phyloP scores from a whole-genome alignment of 1,140 invertebrate species.

The Streblospio benedicti region DNA sequence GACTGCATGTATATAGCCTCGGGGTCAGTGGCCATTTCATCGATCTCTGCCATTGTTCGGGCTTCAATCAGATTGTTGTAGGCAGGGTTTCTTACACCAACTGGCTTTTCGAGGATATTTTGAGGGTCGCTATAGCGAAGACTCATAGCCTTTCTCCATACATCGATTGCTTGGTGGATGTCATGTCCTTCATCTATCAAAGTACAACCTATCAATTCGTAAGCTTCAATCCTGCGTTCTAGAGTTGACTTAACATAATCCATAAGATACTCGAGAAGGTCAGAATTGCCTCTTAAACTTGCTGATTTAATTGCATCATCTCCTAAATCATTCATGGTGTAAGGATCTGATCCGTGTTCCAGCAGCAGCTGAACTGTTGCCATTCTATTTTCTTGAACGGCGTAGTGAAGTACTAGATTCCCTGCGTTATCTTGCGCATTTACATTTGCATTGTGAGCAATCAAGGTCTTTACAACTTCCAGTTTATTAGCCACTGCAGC shows the following conservation, averaged over 20 bases:
- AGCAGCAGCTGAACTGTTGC: constrained; percentile 76
- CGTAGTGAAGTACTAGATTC: constrained; percentile 87
- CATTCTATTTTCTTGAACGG: constrained; percentile 76
- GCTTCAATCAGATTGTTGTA: no score
- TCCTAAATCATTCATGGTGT: constrained; percentile 63
- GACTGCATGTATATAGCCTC: constrained; percentile 74
- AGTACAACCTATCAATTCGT: constrained; percentile 74
- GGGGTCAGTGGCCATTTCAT: constrained; percentile 61
- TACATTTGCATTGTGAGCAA: constrained; percentile 71
- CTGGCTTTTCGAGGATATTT: neutral
- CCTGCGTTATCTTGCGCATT: constrained; percentile 82
- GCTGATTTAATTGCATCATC: constrained; percentile 86
- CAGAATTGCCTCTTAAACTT: constrained; percentile 74
- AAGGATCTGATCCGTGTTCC: constrained; percentile 68
- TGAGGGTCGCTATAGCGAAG: neutral
- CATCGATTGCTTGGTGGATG: constrained; percentile 44
- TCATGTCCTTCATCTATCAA: constrained; percentile 57
- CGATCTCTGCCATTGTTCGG: constrained; percentile 52
- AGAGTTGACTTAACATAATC: constrained; percentile 55
- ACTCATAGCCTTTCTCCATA: neutral
- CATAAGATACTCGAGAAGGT: constrained; percentile 70
- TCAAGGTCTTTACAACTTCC: constrained; percentile 65
- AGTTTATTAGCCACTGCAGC: constrained; percentile 76
- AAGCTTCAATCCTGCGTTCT: constrained; percentile 67
- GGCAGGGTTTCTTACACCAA: neutral